Evolutionary conservation across 2,888 invertebrate species (phyloP).

Genomic region (Drosophila lacicola): DNA sequence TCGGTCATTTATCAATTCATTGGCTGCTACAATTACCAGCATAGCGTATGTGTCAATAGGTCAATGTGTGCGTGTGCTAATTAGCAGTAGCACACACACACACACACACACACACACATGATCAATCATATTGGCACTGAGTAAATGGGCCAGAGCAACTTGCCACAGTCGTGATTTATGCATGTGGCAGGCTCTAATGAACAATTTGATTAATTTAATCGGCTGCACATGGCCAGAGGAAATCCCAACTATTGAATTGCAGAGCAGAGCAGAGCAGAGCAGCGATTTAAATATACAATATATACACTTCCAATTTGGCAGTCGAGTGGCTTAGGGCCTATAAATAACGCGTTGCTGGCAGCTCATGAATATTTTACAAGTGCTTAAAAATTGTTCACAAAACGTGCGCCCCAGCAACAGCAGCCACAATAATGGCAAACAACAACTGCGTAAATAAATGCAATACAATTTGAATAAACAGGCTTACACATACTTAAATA

Average conservation of each 20-base stretch:
- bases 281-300: conserved; percentile 1
- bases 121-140: conserved; percentile 55
- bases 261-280: not conserved
- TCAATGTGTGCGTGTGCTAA: conserved; percentile 58
- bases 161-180: conserved; percentile 56
- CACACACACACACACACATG: conserved; percentile 10
- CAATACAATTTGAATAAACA: conserved; percentile 78
- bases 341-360: conserved; percentile 17
- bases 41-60: conserved; percentile 45
- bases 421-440: conserved; percentile 17
- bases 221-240: conserved; percentile 12
- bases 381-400: conserved; percentile 64
- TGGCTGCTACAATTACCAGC: conserved; percentile 49
- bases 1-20: conserved; percentile 57
- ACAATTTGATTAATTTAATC: conserved; percentile 59
- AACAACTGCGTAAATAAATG: conserved; percentile 61
- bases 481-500: conserved; percentile 74
- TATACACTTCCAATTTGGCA: conserved; percentile 20
- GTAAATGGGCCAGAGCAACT: conserved; percentile 43
- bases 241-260: conserved; percentile 20
- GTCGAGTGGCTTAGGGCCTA: conserved; percentile 13
- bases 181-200: conserved; percentile 50
- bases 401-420: conserved; percentile 25
- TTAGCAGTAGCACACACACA: conserved; percentile 41
- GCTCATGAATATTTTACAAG: conserved; percentile 73